Conservation (phyloP, 2,888 invertebrate species). For the Camptogramma bilineatum region DNA sequence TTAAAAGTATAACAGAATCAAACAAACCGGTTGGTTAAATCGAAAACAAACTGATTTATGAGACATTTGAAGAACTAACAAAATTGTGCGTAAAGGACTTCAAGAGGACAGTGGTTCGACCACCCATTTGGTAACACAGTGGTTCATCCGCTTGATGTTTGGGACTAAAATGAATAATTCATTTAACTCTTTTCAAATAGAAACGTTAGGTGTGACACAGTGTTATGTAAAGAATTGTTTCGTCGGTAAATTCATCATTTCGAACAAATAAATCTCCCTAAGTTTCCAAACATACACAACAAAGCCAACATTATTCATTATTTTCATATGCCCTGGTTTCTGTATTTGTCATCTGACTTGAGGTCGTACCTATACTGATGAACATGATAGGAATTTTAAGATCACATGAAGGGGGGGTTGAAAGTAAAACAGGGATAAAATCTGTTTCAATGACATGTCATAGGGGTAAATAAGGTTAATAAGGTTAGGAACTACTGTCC, state of each 20-base stretch:
- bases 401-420: too few relatives aligned
- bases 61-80: background rate
- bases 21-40: too few relatives aligned
- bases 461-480: too few relatives aligned
- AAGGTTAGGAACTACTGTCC: too few relatives aligned
- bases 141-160: slow-evolving; percentile 14
- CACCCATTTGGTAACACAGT: background rate
- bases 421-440: too few relatives aligned
- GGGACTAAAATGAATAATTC: slow-evolving; percentile 24
- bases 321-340: background rate
- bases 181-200: slow-evolving; percentile 25
- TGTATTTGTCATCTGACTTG: background rate
- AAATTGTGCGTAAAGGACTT: background rate
- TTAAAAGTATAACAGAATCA: too few relatives aligned
- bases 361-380: background rate
- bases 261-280: slow-evolving; percentile 20
- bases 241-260: slow-evolving; percentile 19
- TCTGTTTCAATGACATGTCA: too few relatives aligned
- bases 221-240: slow-evolving; percentile 29
- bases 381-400: too few relatives aligned
- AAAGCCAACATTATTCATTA: background rate
- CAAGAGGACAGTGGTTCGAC: too few relatives aligned
- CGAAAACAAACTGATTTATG: too few relatives aligned
- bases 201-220: slow-evolving; percentile 30
- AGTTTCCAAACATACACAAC: background rate